phyloP scores from a whole-genome alignment of 2,888 invertebrate species.

The Drosophila formosana region DNA sequence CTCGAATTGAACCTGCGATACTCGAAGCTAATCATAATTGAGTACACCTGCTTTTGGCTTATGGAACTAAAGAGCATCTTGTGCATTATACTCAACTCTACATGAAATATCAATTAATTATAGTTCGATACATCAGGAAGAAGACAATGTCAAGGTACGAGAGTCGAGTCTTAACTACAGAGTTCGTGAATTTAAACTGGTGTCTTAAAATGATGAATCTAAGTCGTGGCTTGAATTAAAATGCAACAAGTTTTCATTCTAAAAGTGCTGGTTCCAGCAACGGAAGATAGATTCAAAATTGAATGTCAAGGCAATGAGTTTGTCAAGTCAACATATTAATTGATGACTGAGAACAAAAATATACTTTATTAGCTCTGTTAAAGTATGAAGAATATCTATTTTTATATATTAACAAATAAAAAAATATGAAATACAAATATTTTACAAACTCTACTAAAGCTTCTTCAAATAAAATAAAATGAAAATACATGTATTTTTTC shows the following conservation, averaged over 20 bases:
- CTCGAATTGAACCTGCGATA: slow-evolving; percentile 19
- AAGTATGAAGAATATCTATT: too few species aligned
- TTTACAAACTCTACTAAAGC: too few species aligned
- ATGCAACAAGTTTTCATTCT: background rate
- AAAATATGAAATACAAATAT: too few species aligned
- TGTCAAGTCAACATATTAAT: background rate
- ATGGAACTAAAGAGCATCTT: slow-evolving; percentile 6
- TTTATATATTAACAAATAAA: too few species aligned
- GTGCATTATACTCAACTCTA: background rate
- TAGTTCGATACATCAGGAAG: background rate
- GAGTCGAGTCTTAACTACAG: background rate
- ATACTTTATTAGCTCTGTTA: too few species aligned
- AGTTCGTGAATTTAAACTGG: background rate
- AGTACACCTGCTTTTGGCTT: slow-evolving; percentile 12
- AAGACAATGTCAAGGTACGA: background rate
- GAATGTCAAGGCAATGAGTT: slow-evolving; percentile 5
- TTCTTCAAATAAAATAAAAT: too few species aligned
- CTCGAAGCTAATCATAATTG: slow-evolving; percentile 27
- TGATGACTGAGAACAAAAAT: too few species aligned
- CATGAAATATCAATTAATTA: background rate
- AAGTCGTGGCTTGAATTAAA: background rate
- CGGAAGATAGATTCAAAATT: background rate
- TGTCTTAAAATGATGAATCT: background rate
- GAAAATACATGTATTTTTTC: too few species aligned
- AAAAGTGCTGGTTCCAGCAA: slow-evolving; percentile 2